These are phyloP conservation scores for Cheilosia pagana DNA, from an alignment of 2,888 invertebrate species.

Conservation along the genomic window DNA sequence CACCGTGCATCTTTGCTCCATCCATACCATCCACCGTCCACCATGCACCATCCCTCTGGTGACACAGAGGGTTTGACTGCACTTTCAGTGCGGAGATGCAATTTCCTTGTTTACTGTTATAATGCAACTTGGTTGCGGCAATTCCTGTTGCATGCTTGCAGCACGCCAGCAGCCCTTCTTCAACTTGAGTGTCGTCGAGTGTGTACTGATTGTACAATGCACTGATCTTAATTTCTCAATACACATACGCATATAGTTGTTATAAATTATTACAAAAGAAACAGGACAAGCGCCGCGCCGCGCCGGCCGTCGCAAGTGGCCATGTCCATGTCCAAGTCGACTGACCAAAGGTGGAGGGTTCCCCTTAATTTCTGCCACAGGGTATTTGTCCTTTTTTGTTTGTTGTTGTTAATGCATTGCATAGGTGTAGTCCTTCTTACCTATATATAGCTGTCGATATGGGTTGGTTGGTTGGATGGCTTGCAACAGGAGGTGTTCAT, in stretches of 20 bases:
- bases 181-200: constrained; percentile 47
- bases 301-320: background rate
- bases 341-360: constrained; percentile 32
- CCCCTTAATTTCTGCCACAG: constrained; percentile 43
- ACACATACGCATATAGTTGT: constrained; percentile 10
- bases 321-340: background rate
- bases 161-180: constrained; percentile 28
- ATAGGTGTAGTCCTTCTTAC: background rate
- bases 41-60: constrained; percentile 2
- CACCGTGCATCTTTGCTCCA: constrained; percentile 25
- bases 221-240: constrained; percentile 64
- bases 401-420: background rate
- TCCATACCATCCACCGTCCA: background rate
- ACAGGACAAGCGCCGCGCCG: constrained; percentile 12
- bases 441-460: constrained; percentile 39
- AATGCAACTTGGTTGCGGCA: constrained; percentile 68
- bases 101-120: constrained; percentile 71
- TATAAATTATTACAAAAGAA: constrained; percentile 44
- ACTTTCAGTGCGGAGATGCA: constrained; percentile 62
- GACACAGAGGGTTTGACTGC: constrained; percentile 26
- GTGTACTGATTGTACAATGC: constrained; percentile 61
- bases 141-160: constrained; percentile 62
- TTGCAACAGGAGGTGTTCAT: constrained; percentile 44
- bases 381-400: constrained; percentile 51
- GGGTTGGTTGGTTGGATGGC: constrained; percentile 6